Conservation (phyloP, 2,113 vertebrate species). For the Alaudala cheleensis region DNA sequence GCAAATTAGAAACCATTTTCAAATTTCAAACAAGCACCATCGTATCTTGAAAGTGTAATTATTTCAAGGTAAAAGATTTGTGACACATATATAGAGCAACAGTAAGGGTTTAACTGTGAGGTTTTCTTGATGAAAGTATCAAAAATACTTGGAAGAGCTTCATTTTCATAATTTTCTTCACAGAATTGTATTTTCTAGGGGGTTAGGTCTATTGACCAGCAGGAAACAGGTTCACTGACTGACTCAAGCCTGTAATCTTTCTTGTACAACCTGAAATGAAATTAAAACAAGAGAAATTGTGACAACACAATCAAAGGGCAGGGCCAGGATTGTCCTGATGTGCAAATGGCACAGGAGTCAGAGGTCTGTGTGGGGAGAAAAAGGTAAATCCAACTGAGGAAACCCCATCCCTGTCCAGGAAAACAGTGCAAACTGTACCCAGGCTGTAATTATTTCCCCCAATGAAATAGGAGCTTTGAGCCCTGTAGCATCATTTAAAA, state of each 20-base stretch:
- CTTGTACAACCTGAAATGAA: conserved; percentile 43
- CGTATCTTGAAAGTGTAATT: neutral
- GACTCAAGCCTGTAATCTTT: conserved; percentile 42
- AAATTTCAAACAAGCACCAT: neutral
- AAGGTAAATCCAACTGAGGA: neutral
- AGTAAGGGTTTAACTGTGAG: neutral
- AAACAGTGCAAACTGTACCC: rapidly evolving
- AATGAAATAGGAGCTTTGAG: neutral
- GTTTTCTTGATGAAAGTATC: neutral
- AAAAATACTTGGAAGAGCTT: neutral
- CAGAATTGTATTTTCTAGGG: neutral
- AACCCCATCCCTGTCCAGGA: neutral
- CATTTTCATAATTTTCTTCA: neutral
- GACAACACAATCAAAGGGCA: neutral
- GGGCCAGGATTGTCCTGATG: neutral
- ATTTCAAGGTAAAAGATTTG: neutral
- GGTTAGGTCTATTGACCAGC: conserved; percentile 20
- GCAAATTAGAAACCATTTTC: neutral
- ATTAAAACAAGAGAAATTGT: neutral
- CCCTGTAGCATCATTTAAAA: neutral
- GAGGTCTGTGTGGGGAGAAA: neutral
- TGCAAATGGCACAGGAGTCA: neutral
- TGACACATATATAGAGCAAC: neutral
- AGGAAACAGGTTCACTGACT: neutral
- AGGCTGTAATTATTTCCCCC: neutral